phyloP scores from a whole-genome alignment of 2,888 invertebrate genomes.

The Sminthurides aquaticus region DNA sequence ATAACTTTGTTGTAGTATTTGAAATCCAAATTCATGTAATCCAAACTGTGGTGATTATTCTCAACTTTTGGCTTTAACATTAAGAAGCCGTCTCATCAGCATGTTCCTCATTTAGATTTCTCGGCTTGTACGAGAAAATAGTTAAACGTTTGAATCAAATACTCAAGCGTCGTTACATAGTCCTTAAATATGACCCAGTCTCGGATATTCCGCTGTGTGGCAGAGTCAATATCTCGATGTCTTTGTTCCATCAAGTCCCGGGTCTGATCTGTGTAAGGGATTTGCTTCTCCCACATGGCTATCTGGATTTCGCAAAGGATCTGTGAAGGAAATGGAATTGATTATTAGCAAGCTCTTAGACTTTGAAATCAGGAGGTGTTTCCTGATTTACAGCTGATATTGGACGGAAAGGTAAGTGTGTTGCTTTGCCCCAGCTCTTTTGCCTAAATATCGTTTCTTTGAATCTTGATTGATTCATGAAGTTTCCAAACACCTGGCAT shows the following conservation, averaged over 20 bases:
- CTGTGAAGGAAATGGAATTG: constrained; percentile 45
- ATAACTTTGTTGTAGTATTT: too few species aligned
- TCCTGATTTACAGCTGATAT: too few species aligned
- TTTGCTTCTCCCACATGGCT: constrained; percentile 52
- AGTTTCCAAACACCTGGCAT: too few species aligned
- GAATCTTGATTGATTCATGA: too few species aligned
- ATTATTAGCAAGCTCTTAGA: too few species aligned
- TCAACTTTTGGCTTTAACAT: too few species aligned
- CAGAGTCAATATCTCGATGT: constrained; percentile 46
- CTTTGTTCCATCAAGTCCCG: constrained; percentile 46
- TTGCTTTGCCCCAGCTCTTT: too few species aligned
- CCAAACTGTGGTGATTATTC: too few species aligned
- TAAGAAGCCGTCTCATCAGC: neutral
- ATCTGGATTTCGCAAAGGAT: constrained; percentile 64
- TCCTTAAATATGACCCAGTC: constrained; percentile 60
- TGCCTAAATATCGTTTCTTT: too few species aligned
- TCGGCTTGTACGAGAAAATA: constrained; percentile 38
- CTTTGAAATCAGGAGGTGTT: too few species aligned
- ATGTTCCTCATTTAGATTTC: constrained; percentile 5
- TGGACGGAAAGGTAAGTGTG: too few species aligned
- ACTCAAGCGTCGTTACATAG: constrained; percentile 57
- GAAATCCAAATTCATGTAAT: too few species aligned
- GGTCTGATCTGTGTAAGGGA: constrained; percentile 48
- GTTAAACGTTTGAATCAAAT: constrained; percentile 51
- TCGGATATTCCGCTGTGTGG: constrained; percentile 51